Percentiles rank a stretch among this genome's conserved stretches.
Evolutionary conservation across 2,797 vertebrate genomes (phyloP).

Genomic region (Morelia viridis): DNA sequence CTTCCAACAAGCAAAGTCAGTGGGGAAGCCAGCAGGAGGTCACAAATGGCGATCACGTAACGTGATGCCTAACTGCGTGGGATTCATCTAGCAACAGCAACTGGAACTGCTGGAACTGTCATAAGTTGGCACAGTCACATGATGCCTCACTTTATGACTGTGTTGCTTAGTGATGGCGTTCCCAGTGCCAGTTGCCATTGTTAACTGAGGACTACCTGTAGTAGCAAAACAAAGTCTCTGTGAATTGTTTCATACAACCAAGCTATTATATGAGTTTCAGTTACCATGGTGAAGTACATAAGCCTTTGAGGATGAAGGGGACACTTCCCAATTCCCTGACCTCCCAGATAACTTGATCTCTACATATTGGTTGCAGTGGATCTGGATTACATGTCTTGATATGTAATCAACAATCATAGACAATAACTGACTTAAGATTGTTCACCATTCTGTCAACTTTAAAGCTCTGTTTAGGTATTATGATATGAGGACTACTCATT

Average conservation of each 20-base stretch:
- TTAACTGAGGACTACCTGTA: not conserved
- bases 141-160: not conserved
- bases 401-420: not conserved
- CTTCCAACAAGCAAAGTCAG: not conserved
- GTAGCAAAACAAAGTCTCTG: not conserved
- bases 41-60: not conserved
- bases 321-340: not conserved
- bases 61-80: not conserved
- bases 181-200: not conserved
- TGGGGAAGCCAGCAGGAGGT: not conserved
- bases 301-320: not conserved
- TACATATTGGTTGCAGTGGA: not conserved
- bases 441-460: not conserved
- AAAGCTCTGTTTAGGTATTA: not conserved
- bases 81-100: not conserved
- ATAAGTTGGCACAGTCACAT: not conserved
- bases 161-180: not conserved
- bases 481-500: not conserved
- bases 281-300: too few relatives aligned
- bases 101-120: not conserved
- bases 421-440: not conserved
- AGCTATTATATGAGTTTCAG: not conserved
- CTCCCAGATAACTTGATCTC: not conserved
- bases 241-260: not conserved
- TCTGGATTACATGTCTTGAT: not conserved